A percentile compares a stretch with the other conserved stretches of the same genome.
phyloP scores from a whole-genome alignment of 30 jellyfish, hydroid and myxozoan species.

The Hydractinia echinata region DNA sequence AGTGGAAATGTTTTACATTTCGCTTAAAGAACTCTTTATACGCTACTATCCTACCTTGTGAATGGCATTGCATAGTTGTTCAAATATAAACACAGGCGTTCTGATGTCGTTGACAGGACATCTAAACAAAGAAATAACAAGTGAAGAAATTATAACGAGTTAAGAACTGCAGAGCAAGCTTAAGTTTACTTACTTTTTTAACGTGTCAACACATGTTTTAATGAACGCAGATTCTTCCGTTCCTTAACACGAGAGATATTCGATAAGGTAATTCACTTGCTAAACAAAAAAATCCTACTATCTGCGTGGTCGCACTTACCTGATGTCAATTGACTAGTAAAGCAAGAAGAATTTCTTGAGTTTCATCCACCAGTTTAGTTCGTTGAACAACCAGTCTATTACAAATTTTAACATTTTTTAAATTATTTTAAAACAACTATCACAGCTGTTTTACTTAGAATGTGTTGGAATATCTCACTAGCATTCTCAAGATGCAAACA shows the following conservation, averaged over 20 bases:
- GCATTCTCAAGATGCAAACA: no score
- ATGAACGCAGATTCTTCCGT: constrained; percentile 77
- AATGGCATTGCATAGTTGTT: constrained; percentile 73
- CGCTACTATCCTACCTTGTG: constrained; percentile 52
- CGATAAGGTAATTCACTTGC: no score
- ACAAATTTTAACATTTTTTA: neutral
- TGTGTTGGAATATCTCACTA: no score
- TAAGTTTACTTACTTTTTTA: constrained; percentile 59
- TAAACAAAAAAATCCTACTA: no score
- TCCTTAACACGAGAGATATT: constrained; percentile 21
- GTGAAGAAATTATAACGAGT: neutral
- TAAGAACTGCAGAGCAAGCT: no score
- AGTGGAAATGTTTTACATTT: no score
- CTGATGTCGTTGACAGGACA: constrained; percentile 85
- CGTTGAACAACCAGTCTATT: constrained; percentile 83
- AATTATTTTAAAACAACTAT: neutral
- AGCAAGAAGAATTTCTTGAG: constrained; percentile 72
- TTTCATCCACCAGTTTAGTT: constrained; percentile 79
- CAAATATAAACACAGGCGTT: constrained; percentile 87
- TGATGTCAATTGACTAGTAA: constrained; percentile 65
- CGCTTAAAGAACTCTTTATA: no score
- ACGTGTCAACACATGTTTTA: constrained; percentile 65
- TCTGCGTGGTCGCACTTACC: constrained; percentile 23
- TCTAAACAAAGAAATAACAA: constrained; percentile 29
- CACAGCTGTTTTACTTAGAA: neutral